Conservation (phyloP, 2,113 vertebrate genomes). For the Leucosticte australis region DNA sequence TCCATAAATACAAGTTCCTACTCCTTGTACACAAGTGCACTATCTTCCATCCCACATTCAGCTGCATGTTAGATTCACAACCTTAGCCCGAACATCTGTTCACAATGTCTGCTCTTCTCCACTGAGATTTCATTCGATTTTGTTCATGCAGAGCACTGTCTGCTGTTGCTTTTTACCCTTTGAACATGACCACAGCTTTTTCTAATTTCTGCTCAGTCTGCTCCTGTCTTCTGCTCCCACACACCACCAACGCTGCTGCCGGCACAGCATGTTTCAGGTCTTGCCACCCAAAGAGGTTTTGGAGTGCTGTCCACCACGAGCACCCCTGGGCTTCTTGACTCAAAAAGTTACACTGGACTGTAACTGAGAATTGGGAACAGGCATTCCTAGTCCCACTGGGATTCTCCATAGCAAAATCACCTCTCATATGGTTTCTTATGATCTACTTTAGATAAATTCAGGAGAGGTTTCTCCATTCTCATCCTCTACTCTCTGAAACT, state of each 20-base stretch:
- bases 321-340: background rate
- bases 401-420: background rate
- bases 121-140: background rate
- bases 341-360: background rate
- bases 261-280: background rate
- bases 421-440: background rate
- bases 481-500: background rate
- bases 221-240: background rate
- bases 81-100: background rate
- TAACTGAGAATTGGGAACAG: background rate
- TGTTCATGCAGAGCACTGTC: background rate
- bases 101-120: background rate
- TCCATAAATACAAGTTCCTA: background rate
- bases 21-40: background rate
- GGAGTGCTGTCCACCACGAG: background rate
- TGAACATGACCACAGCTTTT: background rate
- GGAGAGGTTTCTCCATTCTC: background rate
- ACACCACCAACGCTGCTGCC: background rate
- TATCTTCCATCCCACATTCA: background rate
- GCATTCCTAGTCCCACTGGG: background rate
- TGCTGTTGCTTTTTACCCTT: background rate
- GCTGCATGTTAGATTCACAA: background rate
- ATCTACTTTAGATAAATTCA: background rate
- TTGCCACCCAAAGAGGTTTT: background rate
- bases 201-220: background rate